Evolutionary conservation across 1,140 invertebrate genomes (phyloP), one percentile per base, ranked within the genome.

Genomic region (Nasonia longicornis): DNA sequence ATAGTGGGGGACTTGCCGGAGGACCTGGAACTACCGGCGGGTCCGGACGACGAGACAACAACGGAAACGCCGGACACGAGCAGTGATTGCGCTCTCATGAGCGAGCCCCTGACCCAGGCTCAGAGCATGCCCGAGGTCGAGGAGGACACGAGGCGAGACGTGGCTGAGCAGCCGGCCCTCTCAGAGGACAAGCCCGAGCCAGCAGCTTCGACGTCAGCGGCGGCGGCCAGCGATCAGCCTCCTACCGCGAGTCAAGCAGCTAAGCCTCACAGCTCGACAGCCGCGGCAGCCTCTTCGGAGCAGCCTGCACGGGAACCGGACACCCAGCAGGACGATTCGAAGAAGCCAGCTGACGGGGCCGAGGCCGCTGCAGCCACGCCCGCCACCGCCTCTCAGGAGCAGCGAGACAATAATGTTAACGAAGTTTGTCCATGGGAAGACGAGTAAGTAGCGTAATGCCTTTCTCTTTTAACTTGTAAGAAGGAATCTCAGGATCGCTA

Each of bases 361-460:
- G 84, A 87, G 78, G 75, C 84, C 83, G 72, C 83, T 63, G 76
- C 84, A 75, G 83, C 78, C 70, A 52, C 80, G 66, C 84, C 82
- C 52, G 78, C 80, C 6, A 69, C 83, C 38, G 38, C 77, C 69
- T 70, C 85, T 86, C 87, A 86, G 84, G 88, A 91, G 84, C 87
- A 91, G 87, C 87, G 87, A 87, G 89, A 90, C 88, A 90, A 91
- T 89, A 95, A 94, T 91, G 92, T 92, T 89, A 95, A 94, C 89
- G 94, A 96, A 89, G 94, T 96, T 87, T 96, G 96, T 92, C 96
- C 96, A 74, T 96, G 95, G 95, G 96, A 96, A 93, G 95, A 96
- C 89, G 95, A 96, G 96, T 96, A 92, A 95, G 95, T 95, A 6
- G 26, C 2, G 3, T 38, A 22, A 42, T 29, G 16, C 6, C 31